Evolutionary conservation across 2,113 vertebrate species (phyloP).

Genomic region (Brevimyrus niger): DNA sequence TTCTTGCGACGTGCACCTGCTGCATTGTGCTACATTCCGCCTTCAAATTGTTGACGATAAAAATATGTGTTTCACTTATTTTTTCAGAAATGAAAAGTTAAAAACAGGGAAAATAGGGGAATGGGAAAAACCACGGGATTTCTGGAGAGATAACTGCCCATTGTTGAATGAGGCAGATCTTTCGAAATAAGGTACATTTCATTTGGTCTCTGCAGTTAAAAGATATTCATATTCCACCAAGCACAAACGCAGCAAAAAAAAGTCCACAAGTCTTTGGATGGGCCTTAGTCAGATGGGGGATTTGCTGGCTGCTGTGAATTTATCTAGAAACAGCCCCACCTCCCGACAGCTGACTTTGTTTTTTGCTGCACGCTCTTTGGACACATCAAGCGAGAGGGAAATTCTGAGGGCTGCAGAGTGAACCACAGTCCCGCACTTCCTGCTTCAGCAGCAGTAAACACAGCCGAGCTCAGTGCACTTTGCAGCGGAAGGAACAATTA

Average conservation of each 20-base stretch:
- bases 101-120: not conserved
- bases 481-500: not conserved
- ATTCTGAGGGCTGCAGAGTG: not conserved
- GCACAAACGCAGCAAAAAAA: not conserved
- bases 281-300: not conserved
- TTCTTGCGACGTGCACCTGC: not conserved
- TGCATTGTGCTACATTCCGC: not conserved
- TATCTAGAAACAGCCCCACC: not conserved
- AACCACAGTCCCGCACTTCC: not conserved
- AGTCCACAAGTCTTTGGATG: not conserved
- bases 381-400: not conserved
- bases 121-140: not conserved
- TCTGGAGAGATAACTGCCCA: not conserved
- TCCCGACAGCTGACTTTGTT: not conserved
- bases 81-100: not conserved
- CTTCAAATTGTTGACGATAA: not conserved
- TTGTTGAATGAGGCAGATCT: not conserved
- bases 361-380: not conserved
- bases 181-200: not conserved
- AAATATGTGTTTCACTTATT: not conserved
- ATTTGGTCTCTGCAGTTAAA: not conserved
- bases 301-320: not conserved
- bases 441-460: not conserved
- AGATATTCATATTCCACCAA: not conserved
- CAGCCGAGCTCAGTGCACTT: not conserved